Base-by-base conservation (phyloP, 2,797 vertebrate genomes). In the Xerus rutilus region DNA sequence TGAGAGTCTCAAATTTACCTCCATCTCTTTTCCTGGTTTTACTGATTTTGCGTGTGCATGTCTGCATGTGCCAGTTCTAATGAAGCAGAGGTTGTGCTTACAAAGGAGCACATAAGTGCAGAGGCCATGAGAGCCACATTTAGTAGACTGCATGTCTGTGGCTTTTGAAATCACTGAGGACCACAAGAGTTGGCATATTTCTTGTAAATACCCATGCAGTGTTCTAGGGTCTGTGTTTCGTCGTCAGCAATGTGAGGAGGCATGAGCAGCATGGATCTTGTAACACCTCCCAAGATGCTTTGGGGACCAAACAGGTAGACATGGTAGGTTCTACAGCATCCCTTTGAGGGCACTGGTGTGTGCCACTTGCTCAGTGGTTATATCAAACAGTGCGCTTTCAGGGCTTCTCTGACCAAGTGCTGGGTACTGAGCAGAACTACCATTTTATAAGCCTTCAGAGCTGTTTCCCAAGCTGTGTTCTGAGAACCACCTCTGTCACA, bases 151-250 rank as follows among this genome's bases (percentile, higher is more conserved):
- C 91, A 21, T 11, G 25, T 78, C 91, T 96, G 65, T 49, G 94
- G 93, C 59, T 96, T 96, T 86, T 86, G 81, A 95, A 96, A 92
- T 93, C 88, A 76, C 93, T 62, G 49, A 94, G 91, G 62, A 81
- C 88, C 0, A 1, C 57, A 85, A 85, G 1, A 18, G 95, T 92
- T 83, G 64, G 21, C 4, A 30, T 74, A 83, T 86, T 92, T 74
- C 73, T 43, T 57, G 32, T 77, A 77, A 90, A 43, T 73, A 77
- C 35, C 21, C 59, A 85, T 52, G 39, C 86, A 65, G 11, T 18
- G 4, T 57, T 95, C 85, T 78, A 65, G 54, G 57, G 57, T 47
- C 32, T 28, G 3, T 67, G 28, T 67, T 82, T 85, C 39, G 73
- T 94, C 84, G 76, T 15, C 62, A n/a, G 67, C 15, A 69, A 45